Base-by-base conservation (phyloP, 1,140 invertebrate genomes). In the Drosophila ercepeae region DNA sequence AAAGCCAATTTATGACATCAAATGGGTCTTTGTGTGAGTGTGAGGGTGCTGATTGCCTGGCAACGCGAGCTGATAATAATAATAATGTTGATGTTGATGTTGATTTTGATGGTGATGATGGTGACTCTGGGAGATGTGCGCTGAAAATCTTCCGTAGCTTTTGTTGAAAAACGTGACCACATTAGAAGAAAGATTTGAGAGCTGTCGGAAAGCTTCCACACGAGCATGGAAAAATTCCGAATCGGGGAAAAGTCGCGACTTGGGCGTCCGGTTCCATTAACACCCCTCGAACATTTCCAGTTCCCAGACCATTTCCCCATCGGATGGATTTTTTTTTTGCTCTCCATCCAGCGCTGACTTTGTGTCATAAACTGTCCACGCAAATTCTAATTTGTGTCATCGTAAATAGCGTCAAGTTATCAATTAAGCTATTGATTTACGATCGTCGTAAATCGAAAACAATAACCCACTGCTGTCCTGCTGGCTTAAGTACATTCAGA, bases 311-410 rank as follows among this genome's bases (percentile, higher is more conserved):
- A 16, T 11, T 23, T 34, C 16, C 23, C 23, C 16, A 7, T 8
- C 9, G 29, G 9, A 11, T 32, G 11, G 29, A 2, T 32, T 32
- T 32, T 32, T 32, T 32, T 32, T 32, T 32, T 32, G 1, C 25
- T 7, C 9, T 32, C 29, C 29, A 32, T 25, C 16, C 32, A 36
- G 14, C 41, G 14, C 41, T 29, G 60, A 60, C 29, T 53, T 19
- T 51, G 39, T 60, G 44, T 19, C 79, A 78, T 84, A 84, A 84
- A 75, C 65, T 71, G 79, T 75, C 81, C 70, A 63, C 71, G 88
- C 81, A 88, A 86, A 86, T 86, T 86, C 82, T 86, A 86, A 86
- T 86, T 86, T 86, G 81, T 86, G 81, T 86, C 81, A 81, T 88
- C 81, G 72, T 84, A 84, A 84, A 84, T 86, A 84, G 81, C 82